Evolutionary conservation across 1,140 invertebrate species (phyloP), one percentile per base, ranked within the genome.

Genomic region (Pachyrhynchus sulphureomaculatus): DNA sequence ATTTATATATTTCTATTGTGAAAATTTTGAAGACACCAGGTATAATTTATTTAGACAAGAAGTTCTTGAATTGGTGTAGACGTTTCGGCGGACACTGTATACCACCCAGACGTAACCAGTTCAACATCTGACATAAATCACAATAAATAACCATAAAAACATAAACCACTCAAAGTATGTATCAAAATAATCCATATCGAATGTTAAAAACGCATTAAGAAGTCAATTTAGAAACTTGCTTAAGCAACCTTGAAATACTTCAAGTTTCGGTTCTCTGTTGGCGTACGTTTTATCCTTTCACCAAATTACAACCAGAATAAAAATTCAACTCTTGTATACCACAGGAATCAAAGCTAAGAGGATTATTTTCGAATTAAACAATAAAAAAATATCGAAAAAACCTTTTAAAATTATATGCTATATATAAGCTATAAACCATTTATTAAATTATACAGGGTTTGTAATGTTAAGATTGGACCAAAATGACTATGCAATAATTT

Each of bases 201-300:
- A 49, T 41, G 47, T 58, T 48, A 49, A 58, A 58, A 58, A 49
- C 44, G 45, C 56, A 58, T 58, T 58, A 58, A 58, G 56, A 58
- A 23, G 54, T 36, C 33, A 13, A 33, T 58, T 49, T 58, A 29
- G 44, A 58, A 58, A 58, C 45, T 51, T 6, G 54, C 44, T 57
- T 37, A 2, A 15, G 15, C 41, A 57, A 58, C 56, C 56, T 58
- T 58, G 45, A 58, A 58, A 49, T 58, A 48, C 45, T 58, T 48
- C 4, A 41, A 34, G 53, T 29, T 45, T 44, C 13, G 53, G 37
- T 10, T 44, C 51, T 24, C 51, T 37, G 34, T 26, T 20, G 48
- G 29, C 48, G 33, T 36, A 15, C 13, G 42, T 51, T 58, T 49
- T 49, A 49, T 58, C 56, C 56, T 58, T 58, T 57, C 54, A 57